Base-by-base conservation (phyloP, 1,140 invertebrate genomes). In the Spodoptera litura region DNA sequence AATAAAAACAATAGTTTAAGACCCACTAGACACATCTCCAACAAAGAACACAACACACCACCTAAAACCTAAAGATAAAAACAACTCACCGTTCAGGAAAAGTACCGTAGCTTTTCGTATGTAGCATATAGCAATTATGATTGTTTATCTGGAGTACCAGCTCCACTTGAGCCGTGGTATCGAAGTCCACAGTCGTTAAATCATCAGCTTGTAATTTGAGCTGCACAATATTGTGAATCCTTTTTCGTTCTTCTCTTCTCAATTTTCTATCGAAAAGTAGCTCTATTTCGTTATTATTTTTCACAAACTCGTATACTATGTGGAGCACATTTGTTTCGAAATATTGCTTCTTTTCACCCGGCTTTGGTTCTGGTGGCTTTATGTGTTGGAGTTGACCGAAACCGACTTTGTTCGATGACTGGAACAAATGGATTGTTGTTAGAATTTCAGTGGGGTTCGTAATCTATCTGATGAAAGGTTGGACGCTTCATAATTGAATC, bases 241-340 rank as follows among this genome's bases (percentile, higher is more conserved):
- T 25, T 35, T 83, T 84, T n/a, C 88, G 73, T 51, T 89, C 87
- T 1, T 64, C 51, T 4, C 71, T 82, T 0, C 38, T 53, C 8
- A 90, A 51, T 0, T 49, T 72, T 0, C 25, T 13, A 5, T 87
- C 87, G 64, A 90, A 90, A 3, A 81, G 15, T 0, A 89, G 3
- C 72, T 88, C 87, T 0, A 79, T 56, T 56, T 88, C 79, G 3
- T 10, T 52, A 51, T 90, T 84, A 38, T 89, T 85, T 15, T 85
- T 84, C 3, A 89, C 86, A 55, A 89, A 90, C 3, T 87, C 84
- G 38, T 84, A 78, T 10, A 90, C 83, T 8, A 78, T 27, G 3
- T 68, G 27, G 0, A 90, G 62, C 0, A 83, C 61, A 20, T 89
- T 86, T 3, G 31, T 75, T 0, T 70, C 71, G 56, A 81, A 81